Percentiles rank a stretch among this genome's conserved stretches.
phyloP scores from a whole-genome alignment of 2,113 vertebrate species.

The Hypomesus transpacificus region DNA sequence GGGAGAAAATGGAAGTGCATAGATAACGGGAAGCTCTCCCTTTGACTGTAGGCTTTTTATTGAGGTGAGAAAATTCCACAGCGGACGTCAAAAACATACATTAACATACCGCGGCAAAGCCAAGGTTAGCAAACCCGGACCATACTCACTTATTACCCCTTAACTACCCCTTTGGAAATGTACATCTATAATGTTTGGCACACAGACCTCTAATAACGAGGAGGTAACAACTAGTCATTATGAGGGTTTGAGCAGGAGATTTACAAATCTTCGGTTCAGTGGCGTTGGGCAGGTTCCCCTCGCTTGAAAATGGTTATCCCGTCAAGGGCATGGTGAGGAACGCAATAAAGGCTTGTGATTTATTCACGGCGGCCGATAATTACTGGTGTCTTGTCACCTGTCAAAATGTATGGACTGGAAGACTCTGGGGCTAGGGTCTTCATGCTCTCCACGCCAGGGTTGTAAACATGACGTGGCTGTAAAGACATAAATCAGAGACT shows the following conservation, averaged over 20 bases:
- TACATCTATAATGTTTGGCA: constrained; percentile 73
- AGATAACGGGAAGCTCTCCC: constrained; percentile 27
- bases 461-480: constrained; percentile 71
- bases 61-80: constrained; percentile 74
- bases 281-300: constrained; percentile 56
- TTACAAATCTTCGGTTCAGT: constrained; percentile 75
- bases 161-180: constrained; percentile 74
- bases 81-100: constrained; percentile 71
- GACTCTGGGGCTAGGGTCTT: constrained; percentile 66
- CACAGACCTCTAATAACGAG: constrained; percentile 78
- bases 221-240: constrained; percentile 75
- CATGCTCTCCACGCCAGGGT: constrained; percentile 59
- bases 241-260: constrained; percentile 68
- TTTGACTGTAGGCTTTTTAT: constrained; percentile 61
- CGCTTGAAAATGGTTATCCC: constrained; percentile 72
- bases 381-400: constrained; percentile 74
- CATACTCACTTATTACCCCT: constrained; percentile 74
- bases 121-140: constrained; percentile 71
- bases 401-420: constrained; percentile 70
- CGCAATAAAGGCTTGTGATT: constrained; percentile 72
- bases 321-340: constrained; percentile 54
- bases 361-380: constrained; percentile 76
- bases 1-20: constrained; percentile 27
- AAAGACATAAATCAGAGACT: constrained; percentile 63
- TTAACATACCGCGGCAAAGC: constrained; percentile 77